Base-by-base conservation (phyloP, 1,140 invertebrate genomes). In the Thaumetopoea pityocampa region DNA sequence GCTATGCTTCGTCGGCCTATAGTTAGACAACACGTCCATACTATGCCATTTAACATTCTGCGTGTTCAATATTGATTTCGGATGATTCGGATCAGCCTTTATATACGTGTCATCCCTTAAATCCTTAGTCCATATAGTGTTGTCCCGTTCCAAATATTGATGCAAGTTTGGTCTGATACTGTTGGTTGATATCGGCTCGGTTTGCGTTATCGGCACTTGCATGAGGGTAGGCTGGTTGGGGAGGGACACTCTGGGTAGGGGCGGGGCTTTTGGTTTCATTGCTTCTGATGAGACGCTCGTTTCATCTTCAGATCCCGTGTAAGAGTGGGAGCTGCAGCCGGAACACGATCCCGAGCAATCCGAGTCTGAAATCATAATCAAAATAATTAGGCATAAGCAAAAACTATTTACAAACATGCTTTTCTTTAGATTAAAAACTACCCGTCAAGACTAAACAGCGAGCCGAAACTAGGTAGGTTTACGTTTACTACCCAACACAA, bases 291-390 rank as follows among this genome's bases (percentile, higher is more conserved):
- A 59, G 1, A 37, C 43, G 35, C 49, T 64, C 0, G 64, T 51
- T 38, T 63, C 67, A 2, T 60, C 70, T 5, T 71, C 73, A 0
- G 69, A 66, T 15, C 51, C 60, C 0, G 73, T 64, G 18, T 58
- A 66, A 0, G 71, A 67, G 15, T 52, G 53, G 0, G 73, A 73
- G 24, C 69, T 70, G 54, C 78, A 76, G 26, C 70, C 65, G 1
- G 78, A 83, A 51, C 78, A 83, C 0, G 68, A 67, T 5, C 62
- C 69, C n/a, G 77, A 79, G 40, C 74, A 81, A 46, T 73, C 73
- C 0, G 77, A 79, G 29, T 66, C 74, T 83, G 67, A 18, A 72
- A 78, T 11, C 27, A 3, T 5, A 5, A 32, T 5, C n/a, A 16
- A n/a, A n/a, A n/a, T n/a, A n/a, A n/a, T n/a, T n/a, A n/a, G n/a